Percentiles rank a stretch among this genome's conserved stretches.
Evolutionary conservation across 92 coral and sea anemone species (phyloP).

Genomic region (Virgularia gustaviana): DNA sequence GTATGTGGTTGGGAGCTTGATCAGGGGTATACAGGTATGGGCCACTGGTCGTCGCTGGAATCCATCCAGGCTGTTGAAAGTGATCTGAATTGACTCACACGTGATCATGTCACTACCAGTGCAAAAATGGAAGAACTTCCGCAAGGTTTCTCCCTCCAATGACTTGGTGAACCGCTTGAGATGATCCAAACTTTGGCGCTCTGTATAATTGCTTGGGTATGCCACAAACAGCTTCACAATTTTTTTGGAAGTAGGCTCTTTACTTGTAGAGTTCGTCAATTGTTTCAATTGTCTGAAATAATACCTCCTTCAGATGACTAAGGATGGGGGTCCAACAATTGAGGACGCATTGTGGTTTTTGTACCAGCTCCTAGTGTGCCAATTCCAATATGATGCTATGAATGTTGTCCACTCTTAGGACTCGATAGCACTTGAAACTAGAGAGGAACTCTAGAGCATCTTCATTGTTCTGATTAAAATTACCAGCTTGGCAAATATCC

Average conservation of each 20-base stretch:
- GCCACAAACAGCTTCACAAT: conserved; percentile 23
- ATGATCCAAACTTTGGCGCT: conserved; percentile 29
- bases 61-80: conserved; percentile 37
- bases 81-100: conserved; percentile 22
- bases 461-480: conserved; percentile 32
- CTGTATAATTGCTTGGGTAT: conserved; percentile 23
- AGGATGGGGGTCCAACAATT: conserved; percentile 50
- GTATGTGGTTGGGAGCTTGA: conserved; percentile 51
- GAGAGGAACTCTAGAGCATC: conserved; percentile 46
- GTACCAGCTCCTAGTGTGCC: conserved; percentile 55
- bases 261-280: conserved; percentile 20
- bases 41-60: conserved; percentile 50
- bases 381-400: conserved; percentile 46
- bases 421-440: conserved; percentile 39
- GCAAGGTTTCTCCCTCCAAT: conserved; percentile 29
- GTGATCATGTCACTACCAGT: conserved; percentile 51
- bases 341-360: conserved; percentile 48
- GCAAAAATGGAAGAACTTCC: conserved; percentile 8
- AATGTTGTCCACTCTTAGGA: conserved; percentile 41
- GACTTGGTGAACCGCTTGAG: conserved; percentile 38
- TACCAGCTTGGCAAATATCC: conserved; percentile 34
- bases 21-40: conserved; percentile 49
- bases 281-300: conserved; percentile 19
- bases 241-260: conserved; percentile 38
- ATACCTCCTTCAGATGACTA: conserved; percentile 23